Base-by-base conservation (phyloP, 2,888 invertebrate genomes). In the Mimumesa dahlbomi region DNA sequence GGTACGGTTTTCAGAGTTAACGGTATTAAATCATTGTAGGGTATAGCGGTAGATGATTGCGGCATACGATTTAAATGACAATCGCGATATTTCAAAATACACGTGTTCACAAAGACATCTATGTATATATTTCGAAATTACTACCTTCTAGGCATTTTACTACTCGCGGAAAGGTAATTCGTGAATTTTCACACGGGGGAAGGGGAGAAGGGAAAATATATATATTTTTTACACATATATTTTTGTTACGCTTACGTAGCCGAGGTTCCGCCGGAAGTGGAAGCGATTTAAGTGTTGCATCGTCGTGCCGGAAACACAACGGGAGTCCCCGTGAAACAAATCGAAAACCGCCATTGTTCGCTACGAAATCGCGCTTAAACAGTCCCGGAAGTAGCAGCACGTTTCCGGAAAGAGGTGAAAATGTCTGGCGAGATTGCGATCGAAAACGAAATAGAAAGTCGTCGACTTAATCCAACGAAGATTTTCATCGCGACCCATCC, bases 181-280 rank as follows among this genome's bases (percentile, higher is more conserved):
- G n/a, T n/a, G n/a, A n/a, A n/a, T n/a, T n/a, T n/a, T n/a, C n/a
- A n/a, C n/a, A n/a, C n/a, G n/a, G n/a, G n/a, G n/a, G n/a, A n/a
- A n/a, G n/a, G n/a, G n/a, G n/a, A n/a, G n/a, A n/a, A n/a, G n/a
- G n/a, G n/a, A n/a, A n/a, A n/a, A n/a, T n/a, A n/a, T n/a, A n/a
- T n/a, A n/a, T n/a, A n/a, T n/a, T n/a, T n/a, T n/a, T n/a, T n/a
- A n/a, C n/a, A n/a, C n/a, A n/a, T n/a, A n/a, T n/a, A n/a, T n/a
- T n/a, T n/a, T n/a, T n/a, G 73, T 79, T 49, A 77, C 69, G 71
- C 69, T 77, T 74, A 63, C 79, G 72, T 74, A 62, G 61, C 52
- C 42, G 29, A 57, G 66, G 74, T 79, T 84, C 82, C 82, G 81
- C 70, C 83, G 83, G 83, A 84, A 82, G 80, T 82, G 70, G 78